Percentiles rank a stretch among this genome's conserved stretches.
These are phyloP conservation scores for Aptenodytes forsteri DNA, from an alignment of 2,113 vertebrate species.

Conservation along the genomic window DNA sequence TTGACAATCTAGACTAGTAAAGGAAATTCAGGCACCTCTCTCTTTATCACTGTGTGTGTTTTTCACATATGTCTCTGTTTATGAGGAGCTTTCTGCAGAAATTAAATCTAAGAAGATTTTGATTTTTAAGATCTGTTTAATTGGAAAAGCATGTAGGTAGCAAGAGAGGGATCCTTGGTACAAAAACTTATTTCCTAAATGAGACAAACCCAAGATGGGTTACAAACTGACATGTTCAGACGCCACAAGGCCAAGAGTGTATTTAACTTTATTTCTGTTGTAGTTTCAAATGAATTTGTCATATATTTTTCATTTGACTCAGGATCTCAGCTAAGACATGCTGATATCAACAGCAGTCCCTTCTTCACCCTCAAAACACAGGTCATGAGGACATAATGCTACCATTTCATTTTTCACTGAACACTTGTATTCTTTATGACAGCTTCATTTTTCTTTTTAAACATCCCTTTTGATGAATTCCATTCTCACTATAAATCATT, in stretches of 20 bases:
- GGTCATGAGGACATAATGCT: neutral
- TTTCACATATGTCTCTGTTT: neutral
- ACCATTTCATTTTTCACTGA: neutral
- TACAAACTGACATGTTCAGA: neutral
- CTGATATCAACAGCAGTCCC: neutral
- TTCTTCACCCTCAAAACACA: neutral
- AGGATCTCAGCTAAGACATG: neutral
- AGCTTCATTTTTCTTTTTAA: neutral
- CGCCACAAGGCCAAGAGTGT: neutral
- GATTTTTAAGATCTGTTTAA: neutral
- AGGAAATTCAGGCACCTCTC: neutral
- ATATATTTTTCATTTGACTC: neutral
- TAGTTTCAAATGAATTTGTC: neutral
- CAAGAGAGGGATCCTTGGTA: neutral
- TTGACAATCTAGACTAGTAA: neutral
- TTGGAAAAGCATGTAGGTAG: neutral
- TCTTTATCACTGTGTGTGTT: neutral
- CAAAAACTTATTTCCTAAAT: neutral
- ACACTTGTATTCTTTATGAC: neutral
- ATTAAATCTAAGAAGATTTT: neutral
- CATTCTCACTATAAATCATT: neutral
- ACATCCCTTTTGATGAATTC: neutral
- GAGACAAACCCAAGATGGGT: neutral
- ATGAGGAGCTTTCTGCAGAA: neutral
- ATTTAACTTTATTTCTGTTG: neutral